These are phyloP conservation scores for Caenorhabditis zanzibari DNA, from an alignment of 2,888 invertebrate species.

Conservation along the genomic window DNA sequence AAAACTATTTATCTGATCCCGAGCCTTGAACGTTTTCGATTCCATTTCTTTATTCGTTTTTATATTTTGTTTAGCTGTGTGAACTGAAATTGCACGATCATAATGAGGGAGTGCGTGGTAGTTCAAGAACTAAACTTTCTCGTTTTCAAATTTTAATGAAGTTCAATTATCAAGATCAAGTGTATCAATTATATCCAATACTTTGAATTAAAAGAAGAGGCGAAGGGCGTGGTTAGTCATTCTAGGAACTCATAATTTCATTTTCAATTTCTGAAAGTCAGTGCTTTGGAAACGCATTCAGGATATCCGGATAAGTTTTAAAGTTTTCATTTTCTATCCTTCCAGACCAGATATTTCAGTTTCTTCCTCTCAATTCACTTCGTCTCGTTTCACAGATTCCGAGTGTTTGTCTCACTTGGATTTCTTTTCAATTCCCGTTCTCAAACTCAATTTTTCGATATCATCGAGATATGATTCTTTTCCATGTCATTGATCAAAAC, in stretches of 20 bases:
- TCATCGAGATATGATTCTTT: not conserved
- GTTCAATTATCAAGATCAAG: not conserved
- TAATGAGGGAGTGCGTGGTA: not conserved
- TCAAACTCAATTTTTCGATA: not conserved
- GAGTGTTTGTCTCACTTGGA: too few species aligned
- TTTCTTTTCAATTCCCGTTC: too few species aligned
- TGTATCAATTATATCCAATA: not conserved
- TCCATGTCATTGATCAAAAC: constrained; percentile 12
- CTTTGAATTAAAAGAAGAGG: not conserved
- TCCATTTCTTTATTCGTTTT: not conserved
- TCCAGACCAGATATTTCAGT: too few species aligned
- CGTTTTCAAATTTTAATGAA: not conserved
- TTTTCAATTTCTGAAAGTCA: not conserved
- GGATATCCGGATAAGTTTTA: not conserved
- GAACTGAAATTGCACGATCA: not conserved
- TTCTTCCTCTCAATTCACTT: too few species aligned
- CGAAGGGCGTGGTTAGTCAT: constrained; percentile 6
- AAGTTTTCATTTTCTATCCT: not conserved
- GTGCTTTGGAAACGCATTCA: not conserved
- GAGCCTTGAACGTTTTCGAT: too few species aligned
- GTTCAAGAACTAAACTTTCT: too few species aligned
- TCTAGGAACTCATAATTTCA: not conserved
- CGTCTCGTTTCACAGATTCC: too few species aligned
- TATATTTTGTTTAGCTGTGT: not conserved
- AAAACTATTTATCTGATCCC: not conserved